phyloP scores from a whole-genome alignment of 2,888 invertebrate genomes.

The Nemotelus pantherinus region DNA sequence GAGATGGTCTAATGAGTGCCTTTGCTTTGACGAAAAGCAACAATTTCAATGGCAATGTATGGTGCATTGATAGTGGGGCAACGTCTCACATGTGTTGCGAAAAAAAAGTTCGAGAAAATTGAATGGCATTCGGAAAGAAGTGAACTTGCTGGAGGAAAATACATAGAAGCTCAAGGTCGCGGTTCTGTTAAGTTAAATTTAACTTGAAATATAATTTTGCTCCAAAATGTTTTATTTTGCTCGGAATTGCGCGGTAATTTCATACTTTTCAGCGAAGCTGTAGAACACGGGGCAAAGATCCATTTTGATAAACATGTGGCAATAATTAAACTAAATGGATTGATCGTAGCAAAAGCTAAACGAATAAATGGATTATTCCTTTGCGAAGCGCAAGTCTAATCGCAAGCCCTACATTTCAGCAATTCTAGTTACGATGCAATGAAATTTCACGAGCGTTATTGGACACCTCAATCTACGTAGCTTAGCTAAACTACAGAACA shows the following conservation, averaged over 20 bases:
- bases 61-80: neutral
- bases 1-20: too few relatives aligned
- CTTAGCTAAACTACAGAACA: neutral
- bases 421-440: neutral
- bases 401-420: too few relatives aligned
- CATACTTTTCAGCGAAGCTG: neutral
- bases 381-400: too few relatives aligned
- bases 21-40: neutral
- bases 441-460: slow-evolving; percentile 37
- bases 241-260: neutral
- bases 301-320: neutral
- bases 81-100: neutral
- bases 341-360: neutral
- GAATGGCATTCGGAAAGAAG: neutral
- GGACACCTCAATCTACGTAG: slow-evolving; percentile 28
- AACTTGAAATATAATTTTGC: neutral
- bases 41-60: neutral
- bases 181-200: neutral
- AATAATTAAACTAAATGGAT: neutral
- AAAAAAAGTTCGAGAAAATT: neutral
- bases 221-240: neutral
- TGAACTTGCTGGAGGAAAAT: neutral
- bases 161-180: neutral
- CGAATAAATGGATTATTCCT: too few relatives aligned
- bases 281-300: neutral